phyloP scores from a whole-genome alignment of 2,888 invertebrate genomes.

The Portevinia maculata region DNA sequence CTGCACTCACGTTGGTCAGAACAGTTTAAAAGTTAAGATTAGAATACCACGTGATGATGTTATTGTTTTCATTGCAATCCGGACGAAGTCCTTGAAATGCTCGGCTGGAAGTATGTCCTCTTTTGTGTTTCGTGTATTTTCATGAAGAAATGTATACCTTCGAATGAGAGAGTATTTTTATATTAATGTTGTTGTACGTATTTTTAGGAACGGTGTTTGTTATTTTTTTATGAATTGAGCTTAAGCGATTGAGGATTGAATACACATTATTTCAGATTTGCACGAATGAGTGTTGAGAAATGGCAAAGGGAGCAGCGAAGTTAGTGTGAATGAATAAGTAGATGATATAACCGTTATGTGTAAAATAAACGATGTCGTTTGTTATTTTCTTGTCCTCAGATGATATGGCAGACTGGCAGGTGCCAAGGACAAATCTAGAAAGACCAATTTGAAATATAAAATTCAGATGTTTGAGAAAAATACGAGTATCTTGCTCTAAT shows the following conservation, averaged over 20 bases:
- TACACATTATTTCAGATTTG: constrained; percentile 2
- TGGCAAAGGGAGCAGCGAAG: background rate
- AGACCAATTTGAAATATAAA: constrained; percentile 27
- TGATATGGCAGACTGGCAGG: constrained; percentile 18
- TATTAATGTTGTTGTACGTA: constrained; percentile 18
- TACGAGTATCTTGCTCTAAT: background rate
- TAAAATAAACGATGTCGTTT: constrained; percentile 4
- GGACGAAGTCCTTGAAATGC: constrained; percentile 66
- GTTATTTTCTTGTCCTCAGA: constrained; percentile 10
- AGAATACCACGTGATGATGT: constrained; percentile 68
- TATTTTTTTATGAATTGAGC: constrained; percentile 39
- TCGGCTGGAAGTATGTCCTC: constrained; percentile 45
- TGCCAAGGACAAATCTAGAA: constrained; percentile 6
- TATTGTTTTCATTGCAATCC: constrained; percentile 65
- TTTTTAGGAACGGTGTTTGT: constrained; percentile 15
- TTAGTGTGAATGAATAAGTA: background rate
- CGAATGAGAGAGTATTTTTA: constrained; percentile 23
- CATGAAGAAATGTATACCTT: constrained; percentile 5
- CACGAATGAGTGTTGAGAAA: background rate
- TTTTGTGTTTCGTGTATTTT: constrained; percentile 35
- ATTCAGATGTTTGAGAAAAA: constrained; percentile 21
- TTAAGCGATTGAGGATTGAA: constrained; percentile 30
- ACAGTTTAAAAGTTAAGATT: constrained; percentile 58
- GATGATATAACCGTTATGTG: too few species aligned
- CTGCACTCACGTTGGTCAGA: constrained; percentile 3